Conservation (phyloP, 2,797 vertebrate genomes). For the Ispidina picta region DNA sequence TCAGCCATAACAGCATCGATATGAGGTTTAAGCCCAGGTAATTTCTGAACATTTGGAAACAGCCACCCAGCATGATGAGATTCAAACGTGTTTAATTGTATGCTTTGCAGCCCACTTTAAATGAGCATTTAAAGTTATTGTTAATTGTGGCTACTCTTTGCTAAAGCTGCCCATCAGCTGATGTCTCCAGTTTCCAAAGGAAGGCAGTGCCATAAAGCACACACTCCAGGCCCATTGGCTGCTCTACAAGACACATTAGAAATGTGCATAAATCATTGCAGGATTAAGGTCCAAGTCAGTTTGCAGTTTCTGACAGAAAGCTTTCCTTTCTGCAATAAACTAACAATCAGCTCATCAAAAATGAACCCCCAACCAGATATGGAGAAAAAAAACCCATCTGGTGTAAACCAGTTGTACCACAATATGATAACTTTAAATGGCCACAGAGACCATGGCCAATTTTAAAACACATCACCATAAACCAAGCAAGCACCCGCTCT, state of each 20-base stretch:
- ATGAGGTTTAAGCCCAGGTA: background rate
- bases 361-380: background rate
- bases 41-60: conserved; percentile 38
- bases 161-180: background rate
- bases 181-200: background rate
- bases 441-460: background rate
- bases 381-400: background rate
- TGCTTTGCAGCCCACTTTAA: background rate
- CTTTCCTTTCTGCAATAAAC: background rate
- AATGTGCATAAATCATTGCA: background rate
- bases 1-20: background rate
- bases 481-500: background rate
- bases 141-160: background rate
- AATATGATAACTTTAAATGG: background rate
- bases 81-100: background rate
- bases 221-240: background rate
- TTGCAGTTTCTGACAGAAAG: background rate
- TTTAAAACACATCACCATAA: background rate
- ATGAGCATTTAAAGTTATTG: background rate
- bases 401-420: background rate
- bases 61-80: background rate
- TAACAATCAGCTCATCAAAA: background rate
- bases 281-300: conserved; percentile 31
- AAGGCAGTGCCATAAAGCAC: background rate
- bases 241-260: background rate